Evolutionary conservation across 2,797 vertebrate species (phyloP).

Genomic region (Tragelaphus oryx): DNA sequence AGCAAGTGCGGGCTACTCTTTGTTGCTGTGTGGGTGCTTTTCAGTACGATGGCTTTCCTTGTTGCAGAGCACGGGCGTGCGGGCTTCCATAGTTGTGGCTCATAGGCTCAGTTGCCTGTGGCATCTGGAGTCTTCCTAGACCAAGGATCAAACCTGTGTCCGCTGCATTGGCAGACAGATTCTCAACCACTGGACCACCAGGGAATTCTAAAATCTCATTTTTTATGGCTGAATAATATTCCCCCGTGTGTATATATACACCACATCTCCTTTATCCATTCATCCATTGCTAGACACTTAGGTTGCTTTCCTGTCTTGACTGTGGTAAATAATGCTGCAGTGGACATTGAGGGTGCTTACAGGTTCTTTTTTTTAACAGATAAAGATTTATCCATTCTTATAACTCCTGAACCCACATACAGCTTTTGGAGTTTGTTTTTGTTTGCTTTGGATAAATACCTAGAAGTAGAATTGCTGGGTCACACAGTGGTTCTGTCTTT

Average conservation of each 20-base stretch:
- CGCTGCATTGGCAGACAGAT: not conserved
- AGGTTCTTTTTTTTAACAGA: not conserved
- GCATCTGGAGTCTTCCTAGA: not conserved
- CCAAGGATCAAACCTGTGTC: not conserved
- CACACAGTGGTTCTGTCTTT: not conserved
- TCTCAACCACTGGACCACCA: not conserved
- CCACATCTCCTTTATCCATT: no score
- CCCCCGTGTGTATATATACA: fast-evolving
- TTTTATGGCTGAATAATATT: not conserved
- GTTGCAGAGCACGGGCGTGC: fast-evolving
- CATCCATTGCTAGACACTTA: not conserved
- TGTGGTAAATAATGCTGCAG: not conserved
- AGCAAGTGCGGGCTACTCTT: not conserved
- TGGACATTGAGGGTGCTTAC: no score
- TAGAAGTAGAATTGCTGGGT: not conserved
- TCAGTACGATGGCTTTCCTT: fast-evolving
- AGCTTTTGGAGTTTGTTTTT: not conserved
- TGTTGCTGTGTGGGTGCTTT: not conserved
- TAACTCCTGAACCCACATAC: not conserved
- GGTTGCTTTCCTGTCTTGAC: not conserved
- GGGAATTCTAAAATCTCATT: not conserved
- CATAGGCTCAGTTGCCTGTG: not conserved
- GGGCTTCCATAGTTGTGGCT: not conserved
- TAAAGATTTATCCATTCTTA: not conserved
- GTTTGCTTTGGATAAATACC: not conserved